Conservation (phyloP, 2,797 vertebrate genomes). For the Alauda arvensis region DNA sequence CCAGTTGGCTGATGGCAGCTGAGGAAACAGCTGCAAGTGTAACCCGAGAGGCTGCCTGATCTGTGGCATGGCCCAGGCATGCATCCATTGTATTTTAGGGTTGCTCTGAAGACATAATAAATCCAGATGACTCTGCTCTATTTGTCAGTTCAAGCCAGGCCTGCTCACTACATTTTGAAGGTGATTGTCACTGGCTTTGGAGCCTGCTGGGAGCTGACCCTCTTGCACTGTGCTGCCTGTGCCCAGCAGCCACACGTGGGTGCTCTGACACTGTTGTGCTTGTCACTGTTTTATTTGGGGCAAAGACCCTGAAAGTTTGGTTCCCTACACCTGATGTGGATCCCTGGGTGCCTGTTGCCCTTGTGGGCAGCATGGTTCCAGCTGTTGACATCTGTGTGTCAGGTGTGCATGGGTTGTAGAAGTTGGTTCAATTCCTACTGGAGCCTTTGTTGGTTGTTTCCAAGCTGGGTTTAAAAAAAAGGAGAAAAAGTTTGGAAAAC, state of each 20-base stretch:
- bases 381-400: not conserved
- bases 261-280: not conserved
- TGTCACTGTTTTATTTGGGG: not conserved
- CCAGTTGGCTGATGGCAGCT: conserved; percentile 10
- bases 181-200: not conserved
- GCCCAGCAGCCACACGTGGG: rapidly evolving
- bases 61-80: not conserved
- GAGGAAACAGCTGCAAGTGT: conserved; percentile 28
- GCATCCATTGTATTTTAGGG: conserved; percentile 3
- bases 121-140: not conserved
- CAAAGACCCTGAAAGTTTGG: not conserved
- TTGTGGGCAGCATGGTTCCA: not conserved
- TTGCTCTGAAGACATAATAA: not conserved
- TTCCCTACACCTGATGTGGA: rapidly evolving
- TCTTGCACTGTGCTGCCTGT: not conserved
- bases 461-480: not conserved
- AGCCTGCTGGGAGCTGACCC: not conserved
- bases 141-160: not conserved
- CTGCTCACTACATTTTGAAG: not conserved
- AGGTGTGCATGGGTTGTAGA: not conserved
- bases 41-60: not conserved
- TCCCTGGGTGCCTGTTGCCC: not conserved
- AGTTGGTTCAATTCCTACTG: not conserved
- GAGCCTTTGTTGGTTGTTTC: not conserved
- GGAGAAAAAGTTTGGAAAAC: not conserved